A percentile compares a stretch with the other conserved stretches of the same genome.
phyloP scores from a whole-genome alignment of 2,797 vertebrate genomes.

The Acrossocheilus wenchowensis region DNA sequence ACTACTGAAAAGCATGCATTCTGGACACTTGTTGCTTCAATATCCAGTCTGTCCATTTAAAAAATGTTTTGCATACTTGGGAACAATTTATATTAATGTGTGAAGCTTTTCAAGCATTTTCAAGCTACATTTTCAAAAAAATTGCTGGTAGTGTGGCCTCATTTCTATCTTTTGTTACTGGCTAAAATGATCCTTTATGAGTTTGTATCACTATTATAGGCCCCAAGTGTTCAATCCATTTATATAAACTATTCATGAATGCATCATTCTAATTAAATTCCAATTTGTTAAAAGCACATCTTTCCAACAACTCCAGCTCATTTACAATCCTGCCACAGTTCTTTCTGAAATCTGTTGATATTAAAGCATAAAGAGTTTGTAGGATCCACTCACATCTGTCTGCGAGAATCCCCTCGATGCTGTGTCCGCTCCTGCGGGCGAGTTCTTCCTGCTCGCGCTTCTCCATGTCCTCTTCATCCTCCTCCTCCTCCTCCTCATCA shows the following conservation, averaged over 20 bases:
- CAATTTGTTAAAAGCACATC: not conserved
- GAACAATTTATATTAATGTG: not conserved
- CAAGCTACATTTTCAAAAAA: not conserved
- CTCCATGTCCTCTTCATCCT: slow-evolving; percentile 90
- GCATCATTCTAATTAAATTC: not conserved
- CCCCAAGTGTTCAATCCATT: not conserved
- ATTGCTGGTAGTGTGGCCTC: not conserved
- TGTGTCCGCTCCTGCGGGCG: slow-evolving; percentile 91
- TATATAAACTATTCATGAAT: not conserved
- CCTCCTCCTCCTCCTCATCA: slow-evolving; percentile 87
- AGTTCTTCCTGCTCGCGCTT: slow-evolving; percentile 89
- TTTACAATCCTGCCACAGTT: not conserved
- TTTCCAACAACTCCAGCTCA: slow-evolving; percentile 2
- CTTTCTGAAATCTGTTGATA: not conserved
- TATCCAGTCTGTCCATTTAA: not conserved
- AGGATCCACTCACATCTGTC: slow-evolving; percentile 87
- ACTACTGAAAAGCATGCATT: not conserved
- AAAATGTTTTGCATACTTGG: not conserved
- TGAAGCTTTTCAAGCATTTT: not conserved
- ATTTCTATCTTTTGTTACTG: not conserved
- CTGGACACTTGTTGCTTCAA: not conserved
- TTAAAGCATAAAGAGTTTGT: not conserved
- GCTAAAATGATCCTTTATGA: not conserved
- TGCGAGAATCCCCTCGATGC: slow-evolving; percentile 94
- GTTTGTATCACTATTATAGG: not conserved